Conservation (phyloP, 2,888 invertebrate genomes). For the Ethmia dodecea region DNA sequence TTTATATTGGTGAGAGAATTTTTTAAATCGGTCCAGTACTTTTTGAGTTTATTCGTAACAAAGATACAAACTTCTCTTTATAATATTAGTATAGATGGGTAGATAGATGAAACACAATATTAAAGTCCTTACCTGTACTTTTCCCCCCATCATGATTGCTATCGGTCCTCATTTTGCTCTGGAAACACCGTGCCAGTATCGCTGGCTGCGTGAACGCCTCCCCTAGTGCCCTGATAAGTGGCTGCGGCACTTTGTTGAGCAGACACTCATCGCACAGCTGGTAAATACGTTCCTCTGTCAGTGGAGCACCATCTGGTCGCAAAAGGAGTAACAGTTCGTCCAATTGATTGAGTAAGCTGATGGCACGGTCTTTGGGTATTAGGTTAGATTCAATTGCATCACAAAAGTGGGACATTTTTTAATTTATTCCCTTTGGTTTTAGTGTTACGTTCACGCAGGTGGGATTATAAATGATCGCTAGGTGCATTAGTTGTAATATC, state of each 20-base stretch:
- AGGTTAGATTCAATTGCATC: no score
- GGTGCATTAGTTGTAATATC: no score
- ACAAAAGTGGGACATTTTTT: no score
- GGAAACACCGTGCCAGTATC: slow-evolving; percentile 84
- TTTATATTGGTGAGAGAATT: no score
- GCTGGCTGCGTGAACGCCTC: slow-evolving; percentile 83
- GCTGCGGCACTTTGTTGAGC: slow-evolving; percentile 81
- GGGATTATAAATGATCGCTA: no score
- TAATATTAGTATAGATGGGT: no score
- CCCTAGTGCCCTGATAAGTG: slow-evolving; percentile 85
- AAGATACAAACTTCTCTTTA: no score
- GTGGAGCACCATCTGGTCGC: slow-evolving; percentile 57
- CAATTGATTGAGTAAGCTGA: slow-evolving; percentile 29
- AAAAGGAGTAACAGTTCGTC: slow-evolving; percentile 36
- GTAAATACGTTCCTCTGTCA: slow-evolving; percentile 87
- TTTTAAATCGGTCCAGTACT: no score
- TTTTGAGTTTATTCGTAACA: no score
- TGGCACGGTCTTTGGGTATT: slow-evolving; percentile 14
- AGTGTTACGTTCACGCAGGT: no score
- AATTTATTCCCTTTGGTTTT: no score
- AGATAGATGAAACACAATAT: background rate
- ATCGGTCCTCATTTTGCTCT: slow-evolving; percentile 49
- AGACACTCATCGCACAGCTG: slow-evolving; percentile 87
- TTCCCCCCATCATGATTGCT: slow-evolving; percentile 27
- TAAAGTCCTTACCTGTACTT: slow-evolving; percentile 43